phyloP scores from a whole-genome alignment of 2,113 vertebrate genomes.

The Quiscalus mexicanus region DNA sequence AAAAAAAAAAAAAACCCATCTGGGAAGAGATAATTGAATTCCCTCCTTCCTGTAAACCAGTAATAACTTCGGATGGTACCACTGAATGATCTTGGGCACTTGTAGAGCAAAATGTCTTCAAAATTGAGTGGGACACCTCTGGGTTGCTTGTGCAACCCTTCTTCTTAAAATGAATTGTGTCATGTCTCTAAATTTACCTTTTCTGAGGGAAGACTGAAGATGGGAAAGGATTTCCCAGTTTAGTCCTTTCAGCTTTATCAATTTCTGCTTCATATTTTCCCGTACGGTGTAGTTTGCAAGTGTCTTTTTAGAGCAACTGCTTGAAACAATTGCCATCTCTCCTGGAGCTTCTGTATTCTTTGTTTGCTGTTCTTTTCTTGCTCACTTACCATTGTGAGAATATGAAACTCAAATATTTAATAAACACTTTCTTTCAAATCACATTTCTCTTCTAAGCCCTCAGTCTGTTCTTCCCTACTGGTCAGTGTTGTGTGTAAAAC shows the following conservation, averaged over 20 bases:
- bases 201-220: background rate
- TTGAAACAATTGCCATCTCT: background rate
- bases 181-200: background rate
- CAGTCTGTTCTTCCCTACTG: background rate
- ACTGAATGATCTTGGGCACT: background rate
- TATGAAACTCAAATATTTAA: background rate
- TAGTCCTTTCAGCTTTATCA: background rate
- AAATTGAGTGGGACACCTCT: background rate
- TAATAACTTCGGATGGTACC: background rate
- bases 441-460: background rate
- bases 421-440: background rate
- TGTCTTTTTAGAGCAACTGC: background rate
- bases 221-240: background rate
- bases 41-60: background rate
- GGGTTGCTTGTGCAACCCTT: background rate
- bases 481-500: background rate
- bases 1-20: background rate
- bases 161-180: background rate
- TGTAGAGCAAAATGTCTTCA: background rate
- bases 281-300: background rate
- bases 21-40: constrained; percentile 5
- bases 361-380: background rate
- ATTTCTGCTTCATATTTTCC: background rate
- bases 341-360: background rate
- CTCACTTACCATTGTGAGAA: background rate